Conservation (phyloP, 2,797 vertebrate genomes). For the Cheirogaleus major region DNA sequence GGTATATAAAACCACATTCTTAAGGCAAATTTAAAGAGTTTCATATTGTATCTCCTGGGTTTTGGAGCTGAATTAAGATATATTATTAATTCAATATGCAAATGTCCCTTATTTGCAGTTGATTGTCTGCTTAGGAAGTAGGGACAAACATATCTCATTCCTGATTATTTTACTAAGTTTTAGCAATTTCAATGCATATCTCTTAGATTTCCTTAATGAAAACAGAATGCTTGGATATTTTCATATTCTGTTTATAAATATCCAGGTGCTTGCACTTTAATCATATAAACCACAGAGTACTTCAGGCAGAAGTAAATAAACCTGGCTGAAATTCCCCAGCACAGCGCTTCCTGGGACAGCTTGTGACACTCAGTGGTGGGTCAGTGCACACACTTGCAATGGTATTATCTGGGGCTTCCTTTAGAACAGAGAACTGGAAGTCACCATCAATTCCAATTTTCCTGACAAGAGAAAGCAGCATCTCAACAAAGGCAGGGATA, state of each 20-base stretch:
- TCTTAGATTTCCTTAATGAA: slow-evolving; percentile 47
- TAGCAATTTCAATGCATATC: not conserved
- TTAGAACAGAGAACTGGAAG: not conserved
- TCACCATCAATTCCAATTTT: not conserved
- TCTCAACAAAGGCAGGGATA: not conserved
- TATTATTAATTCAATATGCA: not conserved
- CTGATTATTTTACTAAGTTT: slow-evolving; percentile 16
- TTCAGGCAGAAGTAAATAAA: not conserved
- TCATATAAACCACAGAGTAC: slow-evolving; percentile 1
- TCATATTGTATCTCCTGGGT: not conserved
- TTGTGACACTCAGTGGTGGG: not conserved
- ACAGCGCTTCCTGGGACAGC: not conserved
- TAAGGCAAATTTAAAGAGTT: slow-evolving; percentile 12
- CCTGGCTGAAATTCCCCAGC: not conserved
- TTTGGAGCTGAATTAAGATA: slow-evolving; percentile 32
- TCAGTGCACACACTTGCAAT: not conserved
- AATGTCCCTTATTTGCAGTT: not conserved
- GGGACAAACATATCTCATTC: not conserved
- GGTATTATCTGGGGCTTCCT: not conserved
- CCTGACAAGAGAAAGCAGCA: not conserved
- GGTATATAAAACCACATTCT: not conserved
- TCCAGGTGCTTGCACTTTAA: not conserved
- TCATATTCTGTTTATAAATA: slow-evolving; percentile 56
- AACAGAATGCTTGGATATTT: slow-evolving; percentile 43
- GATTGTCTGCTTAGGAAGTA: slow-evolving; percentile 1